Evolutionary conservation across 2,888 invertebrate species (phyloP).

Genomic region (Amblyjoppa proteus): DNA sequence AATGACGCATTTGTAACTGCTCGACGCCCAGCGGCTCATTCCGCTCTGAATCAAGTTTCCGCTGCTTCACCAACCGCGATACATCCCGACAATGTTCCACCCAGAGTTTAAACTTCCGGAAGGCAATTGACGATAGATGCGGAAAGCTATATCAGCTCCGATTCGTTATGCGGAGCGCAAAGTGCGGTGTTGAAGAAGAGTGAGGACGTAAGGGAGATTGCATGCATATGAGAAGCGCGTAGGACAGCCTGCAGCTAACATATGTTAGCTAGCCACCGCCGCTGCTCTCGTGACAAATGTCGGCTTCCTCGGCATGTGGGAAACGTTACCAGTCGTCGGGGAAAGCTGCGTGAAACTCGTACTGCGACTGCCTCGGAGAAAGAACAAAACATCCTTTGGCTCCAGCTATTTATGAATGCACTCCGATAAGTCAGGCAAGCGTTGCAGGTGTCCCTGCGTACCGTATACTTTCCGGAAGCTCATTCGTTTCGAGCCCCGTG

Average conservation of each 20-base stretch:
- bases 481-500: slow-evolving; percentile 33
- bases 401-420: slow-evolving; percentile 69
- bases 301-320: slow-evolving; percentile 73
- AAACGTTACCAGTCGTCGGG: slow-evolving; percentile 63
- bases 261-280: slow-evolving; percentile 27
- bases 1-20: not conserved
- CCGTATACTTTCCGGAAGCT: slow-evolving; percentile 24
- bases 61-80: not conserved
- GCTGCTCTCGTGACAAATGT: slow-evolving; percentile 79
- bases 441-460: slow-evolving; percentile 20
- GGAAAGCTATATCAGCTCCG: not conserved
- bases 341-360: slow-evolving; percentile 47
- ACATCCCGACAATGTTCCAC: too few relatives aligned
- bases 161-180: not conserved
- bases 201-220: slow-evolving; percentile 34
- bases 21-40: slow-evolving; percentile 7
- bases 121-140: not conserved
- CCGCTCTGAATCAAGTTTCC: not conserved
- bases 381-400: slow-evolving; percentile 64
- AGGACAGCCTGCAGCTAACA: not conserved
- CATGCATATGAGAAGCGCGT: slow-evolving; percentile 34
- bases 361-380: not conserved
- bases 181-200: not conserved
- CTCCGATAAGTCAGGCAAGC: slow-evolving; percentile 66
- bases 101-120: not conserved